A percentile compares a stretch with the other conserved stretches of the same genome.
Evolutionary conservation across 2,888 invertebrate genomes (phyloP).

Genomic region (Drosophila gaucha): DNA sequence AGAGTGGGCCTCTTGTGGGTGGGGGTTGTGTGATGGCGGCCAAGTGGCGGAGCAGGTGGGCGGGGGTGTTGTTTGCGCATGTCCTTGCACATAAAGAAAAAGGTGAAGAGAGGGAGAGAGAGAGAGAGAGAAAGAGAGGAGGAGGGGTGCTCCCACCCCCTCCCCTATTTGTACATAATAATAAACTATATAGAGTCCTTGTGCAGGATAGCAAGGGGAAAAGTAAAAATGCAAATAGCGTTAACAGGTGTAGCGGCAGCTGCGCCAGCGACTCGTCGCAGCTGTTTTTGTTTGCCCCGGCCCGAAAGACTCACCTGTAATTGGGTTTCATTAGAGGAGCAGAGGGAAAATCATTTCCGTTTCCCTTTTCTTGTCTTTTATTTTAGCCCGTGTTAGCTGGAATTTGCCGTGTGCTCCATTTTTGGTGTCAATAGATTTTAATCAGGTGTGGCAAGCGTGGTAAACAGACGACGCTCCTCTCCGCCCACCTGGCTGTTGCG

Average conservation of each 20-base stretch:
- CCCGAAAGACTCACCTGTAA: conserved; percentile 46
- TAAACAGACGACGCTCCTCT: conserved; percentile 51
- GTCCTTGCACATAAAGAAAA: conserved; percentile 57
- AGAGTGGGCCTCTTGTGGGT: conserved; percentile 2
- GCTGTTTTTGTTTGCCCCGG: conserved; percentile 69
- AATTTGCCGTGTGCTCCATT: conserved; percentile 53
- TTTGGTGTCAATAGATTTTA: conserved; percentile 77
- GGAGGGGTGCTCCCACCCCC: neutral
- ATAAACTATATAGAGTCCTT: conserved; percentile 50
- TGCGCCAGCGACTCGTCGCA: conserved; percentile 56
- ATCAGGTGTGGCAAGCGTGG: conserved; percentile 77
- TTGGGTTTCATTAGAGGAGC: conserved; percentile 70
- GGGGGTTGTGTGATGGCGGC: conserved; percentile 12
- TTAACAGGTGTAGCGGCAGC: conserved; percentile 67
- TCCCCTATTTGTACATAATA: conserved; percentile 39
- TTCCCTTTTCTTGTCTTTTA: conserved; percentile 33
- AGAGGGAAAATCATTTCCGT: conserved; percentile 37
- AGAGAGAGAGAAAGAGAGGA: neutral
- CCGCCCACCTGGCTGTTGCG: conserved; percentile 11
- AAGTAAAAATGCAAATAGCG: conserved; percentile 74
- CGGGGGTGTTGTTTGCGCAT: conserved; percentile 71
- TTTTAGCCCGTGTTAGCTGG: conserved; percentile 23
- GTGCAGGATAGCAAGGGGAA: conserved; percentile 27
- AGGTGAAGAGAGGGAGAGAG: neutral
- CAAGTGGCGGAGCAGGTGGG: conserved; percentile 29